These are phyloP conservation scores for Holothuria leucospilota DNA, from an alignment of 53 echinoderm and acorn worm species.

Conservation along the genomic window DNA sequence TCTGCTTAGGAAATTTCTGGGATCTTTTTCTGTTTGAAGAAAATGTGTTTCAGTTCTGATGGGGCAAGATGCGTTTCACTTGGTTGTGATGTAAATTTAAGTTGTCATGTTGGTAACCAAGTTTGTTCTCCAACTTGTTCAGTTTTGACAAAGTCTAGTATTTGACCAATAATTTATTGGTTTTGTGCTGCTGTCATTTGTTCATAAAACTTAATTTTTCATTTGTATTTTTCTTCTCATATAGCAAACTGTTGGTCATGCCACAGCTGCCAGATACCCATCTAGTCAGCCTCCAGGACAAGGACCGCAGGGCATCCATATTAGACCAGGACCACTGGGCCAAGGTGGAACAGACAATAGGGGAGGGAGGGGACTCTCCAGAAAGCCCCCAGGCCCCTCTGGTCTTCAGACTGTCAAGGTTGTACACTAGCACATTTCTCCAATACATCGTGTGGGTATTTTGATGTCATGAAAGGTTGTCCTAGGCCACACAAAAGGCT, in stretches of 20 bases:
- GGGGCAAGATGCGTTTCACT: no score
- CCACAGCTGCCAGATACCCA: slow-evolving; percentile 82
- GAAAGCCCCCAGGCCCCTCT: slow-evolving; percentile 36
- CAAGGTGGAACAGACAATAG: slow-evolving; percentile 53
- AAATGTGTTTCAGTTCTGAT: no score
- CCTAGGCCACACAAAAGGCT: no score
- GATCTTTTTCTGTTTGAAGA: no score
- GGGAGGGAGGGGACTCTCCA: slow-evolving; percentile 62
- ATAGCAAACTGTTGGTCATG: slow-evolving; percentile 99
- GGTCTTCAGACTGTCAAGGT: slow-evolving; percentile 87
- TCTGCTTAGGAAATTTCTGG: no score
- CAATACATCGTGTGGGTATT: background rate
- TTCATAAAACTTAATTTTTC: no score
- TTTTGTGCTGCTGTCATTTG: background rate
- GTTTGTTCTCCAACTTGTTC: no score
- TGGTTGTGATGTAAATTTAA: no score
- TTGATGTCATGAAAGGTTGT: no score
- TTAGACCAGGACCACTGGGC: slow-evolving; percentile 51
- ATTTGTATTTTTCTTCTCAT: background rate
- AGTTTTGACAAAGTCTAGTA: no score
- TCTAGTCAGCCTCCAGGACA: background rate
- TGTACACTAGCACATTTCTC: slow-evolving; percentile 64
- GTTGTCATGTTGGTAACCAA: no score
- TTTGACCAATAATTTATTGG: no score
- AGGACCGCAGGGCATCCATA: slow-evolving; percentile 33